These are phyloP conservation scores for Chelmon rostratus DNA, from an alignment of 2,797 vertebrate genomes.

Conservation along the genomic window DNA sequence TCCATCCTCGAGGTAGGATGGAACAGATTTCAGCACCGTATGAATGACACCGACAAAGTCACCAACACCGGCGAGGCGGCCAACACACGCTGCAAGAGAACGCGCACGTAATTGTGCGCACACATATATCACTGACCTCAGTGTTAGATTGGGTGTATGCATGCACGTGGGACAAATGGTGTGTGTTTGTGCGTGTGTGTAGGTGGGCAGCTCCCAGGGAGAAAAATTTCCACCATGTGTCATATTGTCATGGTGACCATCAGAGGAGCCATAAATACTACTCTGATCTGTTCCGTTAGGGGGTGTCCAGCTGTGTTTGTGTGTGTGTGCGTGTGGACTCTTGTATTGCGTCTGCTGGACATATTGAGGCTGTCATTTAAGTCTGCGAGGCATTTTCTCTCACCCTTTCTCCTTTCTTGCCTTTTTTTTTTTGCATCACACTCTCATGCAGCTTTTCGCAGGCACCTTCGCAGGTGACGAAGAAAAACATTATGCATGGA, in stretches of 20 bases:
- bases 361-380: constrained; percentile 47
- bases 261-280: constrained; percentile 57
- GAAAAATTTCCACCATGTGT: constrained; percentile 45
- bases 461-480: constrained; percentile 64
- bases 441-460: constrained; percentile 52
- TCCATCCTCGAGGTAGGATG: constrained; percentile 53
- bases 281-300: constrained; percentile 37
- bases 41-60: constrained; percentile 48
- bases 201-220: background rate
- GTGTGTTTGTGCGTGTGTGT: constrained; percentile 5
- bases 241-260: constrained; percentile 59
- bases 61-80: constrained; percentile 15
- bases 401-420: background rate
- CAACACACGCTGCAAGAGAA: constrained; percentile 8
- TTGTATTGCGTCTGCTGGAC: constrained; percentile 13
- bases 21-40: constrained; percentile 41
- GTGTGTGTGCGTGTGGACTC: constrained; percentile 19
- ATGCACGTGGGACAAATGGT: constrained; percentile 35
- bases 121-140: constrained; percentile 51
- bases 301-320: constrained; percentile 41
- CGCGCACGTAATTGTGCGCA: constrained; percentile 30
- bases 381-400: constrained; percentile 40
- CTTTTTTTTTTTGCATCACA: constrained; percentile 32
- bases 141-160: constrained; percentile 39
- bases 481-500: constrained; percentile 71